phyloP scores from a whole-genome alignment of 2,113 vertebrate genomes.

The Psittacula cyanocephala region DNA sequence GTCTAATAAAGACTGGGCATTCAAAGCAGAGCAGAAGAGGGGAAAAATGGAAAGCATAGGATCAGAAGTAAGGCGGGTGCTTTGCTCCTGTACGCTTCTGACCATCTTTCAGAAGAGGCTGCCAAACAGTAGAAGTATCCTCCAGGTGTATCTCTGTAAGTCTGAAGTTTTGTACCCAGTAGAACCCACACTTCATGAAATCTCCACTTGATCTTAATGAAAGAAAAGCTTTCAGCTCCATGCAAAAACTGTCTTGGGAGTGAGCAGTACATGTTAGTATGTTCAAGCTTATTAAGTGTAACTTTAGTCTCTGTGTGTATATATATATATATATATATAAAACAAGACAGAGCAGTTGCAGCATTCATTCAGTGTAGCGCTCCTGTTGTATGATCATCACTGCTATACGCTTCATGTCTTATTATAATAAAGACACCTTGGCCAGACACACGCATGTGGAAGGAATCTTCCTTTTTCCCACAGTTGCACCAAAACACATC shows the following conservation, averaged over 20 bases:
- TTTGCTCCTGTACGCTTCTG: not conserved
- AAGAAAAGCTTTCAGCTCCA: not conserved
- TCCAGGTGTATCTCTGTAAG: not conserved
- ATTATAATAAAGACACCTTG: not conserved
- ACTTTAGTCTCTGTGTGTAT: not conserved
- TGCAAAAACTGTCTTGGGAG: not conserved
- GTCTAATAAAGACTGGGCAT: not conserved
- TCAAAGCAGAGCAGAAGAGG: not conserved
- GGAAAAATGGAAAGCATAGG: not conserved
- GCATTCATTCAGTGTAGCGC: accelerated
- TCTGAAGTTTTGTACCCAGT: not conserved
- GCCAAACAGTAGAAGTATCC: not conserved
- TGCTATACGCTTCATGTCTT: not conserved
- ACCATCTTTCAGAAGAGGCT: not conserved
- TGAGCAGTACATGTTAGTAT: not conserved
- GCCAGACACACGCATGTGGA: not conserved
- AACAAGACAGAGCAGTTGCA: not conserved
- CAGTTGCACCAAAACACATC: not conserved
- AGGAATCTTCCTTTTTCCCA: not conserved
- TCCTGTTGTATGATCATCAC: not conserved
- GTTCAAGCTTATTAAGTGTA: not conserved
- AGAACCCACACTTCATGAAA: not conserved
- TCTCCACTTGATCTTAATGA: not conserved
- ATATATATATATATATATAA: not conserved
- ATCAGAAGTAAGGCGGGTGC: not conserved